These are phyloP conservation scores for Ursus arctos DNA, from an alignment of 2,113 vertebrate species.

Conservation along the genomic window DNA sequence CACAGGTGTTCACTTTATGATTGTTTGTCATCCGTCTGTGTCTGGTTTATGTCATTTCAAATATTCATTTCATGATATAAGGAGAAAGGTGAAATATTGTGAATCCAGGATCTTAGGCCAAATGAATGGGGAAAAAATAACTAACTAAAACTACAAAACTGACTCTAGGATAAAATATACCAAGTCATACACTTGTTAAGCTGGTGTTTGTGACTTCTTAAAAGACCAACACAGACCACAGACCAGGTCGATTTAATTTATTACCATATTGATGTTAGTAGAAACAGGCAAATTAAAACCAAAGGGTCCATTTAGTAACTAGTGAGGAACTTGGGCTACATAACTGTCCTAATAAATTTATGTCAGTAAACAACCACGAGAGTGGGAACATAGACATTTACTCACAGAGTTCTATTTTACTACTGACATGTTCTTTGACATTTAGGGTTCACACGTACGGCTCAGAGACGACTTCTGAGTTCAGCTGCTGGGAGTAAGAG, in stretches of 20 bases:
- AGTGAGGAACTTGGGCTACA: background rate
- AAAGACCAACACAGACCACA: background rate
- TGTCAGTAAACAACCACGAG: background rate
- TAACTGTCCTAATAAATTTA: background rate
- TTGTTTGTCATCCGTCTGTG: background rate
- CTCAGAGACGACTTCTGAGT: background rate
- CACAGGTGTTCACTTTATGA: background rate
- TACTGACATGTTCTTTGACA: background rate
- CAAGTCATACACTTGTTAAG: background rate
- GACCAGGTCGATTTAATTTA: background rate
- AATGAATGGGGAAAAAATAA: background rate
- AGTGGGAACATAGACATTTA: background rate
- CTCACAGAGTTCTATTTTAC: background rate
- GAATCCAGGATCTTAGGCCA: background rate
- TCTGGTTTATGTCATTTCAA: background rate
- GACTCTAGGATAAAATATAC: background rate
- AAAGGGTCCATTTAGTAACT: background rate
- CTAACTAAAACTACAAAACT: background rate
- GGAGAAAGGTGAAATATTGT: background rate
- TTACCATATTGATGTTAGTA: background rate
- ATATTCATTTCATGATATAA: background rate
- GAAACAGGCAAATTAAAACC: background rate
- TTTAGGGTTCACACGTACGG: background rate
- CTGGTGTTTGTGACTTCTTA: background rate
- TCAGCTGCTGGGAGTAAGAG: background rate